Evolutionary conservation across 2,797 vertebrate species (phyloP).

Genomic region (Tangara arthus): DNA sequence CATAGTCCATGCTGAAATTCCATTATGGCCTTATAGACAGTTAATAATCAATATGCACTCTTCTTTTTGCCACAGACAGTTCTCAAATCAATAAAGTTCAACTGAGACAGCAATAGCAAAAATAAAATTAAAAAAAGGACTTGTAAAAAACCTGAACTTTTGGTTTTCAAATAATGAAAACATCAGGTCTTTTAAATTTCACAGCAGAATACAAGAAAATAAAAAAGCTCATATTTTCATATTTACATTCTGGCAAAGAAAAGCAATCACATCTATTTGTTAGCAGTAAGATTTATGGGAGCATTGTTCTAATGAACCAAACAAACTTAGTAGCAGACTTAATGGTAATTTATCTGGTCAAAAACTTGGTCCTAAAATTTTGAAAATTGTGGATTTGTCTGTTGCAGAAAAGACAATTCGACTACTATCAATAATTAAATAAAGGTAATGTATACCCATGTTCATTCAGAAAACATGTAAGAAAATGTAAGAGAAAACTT

Average conservation of each 20-base stretch:
- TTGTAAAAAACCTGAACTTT: not conserved
- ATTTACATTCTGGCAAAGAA: not conserved
- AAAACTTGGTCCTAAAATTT: not conserved
- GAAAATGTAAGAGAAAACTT: not conserved
- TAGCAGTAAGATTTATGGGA: not conserved
- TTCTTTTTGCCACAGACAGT: conserved; percentile 9
- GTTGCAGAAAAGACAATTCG: not conserved
- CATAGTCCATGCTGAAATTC: not conserved
- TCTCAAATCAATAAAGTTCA: not conserved
- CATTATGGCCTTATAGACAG: conserved; percentile 37
- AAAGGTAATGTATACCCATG: not conserved
- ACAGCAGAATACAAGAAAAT: not conserved
- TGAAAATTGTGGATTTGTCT: not conserved
- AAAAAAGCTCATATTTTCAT: not conserved
- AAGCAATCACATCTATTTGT: not conserved
- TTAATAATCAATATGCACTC: conserved; percentile 25
- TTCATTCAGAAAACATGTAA: not conserved
- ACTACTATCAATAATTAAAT: not conserved
- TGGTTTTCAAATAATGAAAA: not conserved
- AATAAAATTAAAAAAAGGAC: not conserved
- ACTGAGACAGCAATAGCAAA: conserved; percentile 43
- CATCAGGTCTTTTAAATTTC: not conserved
- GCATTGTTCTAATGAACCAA: not conserved
- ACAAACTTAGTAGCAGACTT: not conserved
- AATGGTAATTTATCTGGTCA: not conserved